Evolutionary conservation across 2,797 vertebrate genomes (phyloP), one percentile per base, ranked within the genome.

Genomic region (Acipenser oxyrinchus): DNA sequence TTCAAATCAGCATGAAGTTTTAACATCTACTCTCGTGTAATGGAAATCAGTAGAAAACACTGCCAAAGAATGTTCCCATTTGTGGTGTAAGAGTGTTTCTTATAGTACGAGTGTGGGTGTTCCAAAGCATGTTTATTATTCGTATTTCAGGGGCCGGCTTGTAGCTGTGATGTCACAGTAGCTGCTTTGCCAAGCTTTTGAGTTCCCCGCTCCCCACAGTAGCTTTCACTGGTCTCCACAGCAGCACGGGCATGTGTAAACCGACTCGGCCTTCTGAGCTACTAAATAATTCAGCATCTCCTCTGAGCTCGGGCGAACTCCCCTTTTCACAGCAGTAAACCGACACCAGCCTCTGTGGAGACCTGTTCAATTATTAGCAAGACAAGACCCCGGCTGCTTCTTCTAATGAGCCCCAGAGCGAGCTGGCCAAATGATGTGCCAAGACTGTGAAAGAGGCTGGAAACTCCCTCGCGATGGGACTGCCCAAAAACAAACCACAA

Each of bases 231-330:
- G 64, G 66, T 50, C 59, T 62, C 51, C 68, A 73, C 65, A 72
- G 62, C 65, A 65, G 70, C 51, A 72, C 65, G 68, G 68, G 71
- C 18, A 8, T 58, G 49, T 62, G 60, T 61, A 65, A 72, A 70
- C 72, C 63, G 49, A 23, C 68, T 49, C 74, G 68, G 76, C 74
- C 70, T 74, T 74, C 52, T 50, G 72, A 68, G 10, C 74, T 67
- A 62, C 70, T 88, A 62, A 82, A 87, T 86, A 77, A 84, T 87
- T 85, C 51, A 86, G 66, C 68, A 73, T 67, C 68, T 72, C 49
- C 72, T 72, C 10, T 73, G 63, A 70, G 70, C 10, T n/a, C 15
- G 71, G 70, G 71, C 74, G 71, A 72, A 62, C 68, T 69, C 62
- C 76, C 75, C 79, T 70, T 72, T 77, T 66, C 12, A 52, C 75